A percentile compares a stretch with the other conserved stretches of the same genome.
Conservation (phyloP, 2,888 invertebrate species). For the Allophyes oxyacanthae region DNA sequence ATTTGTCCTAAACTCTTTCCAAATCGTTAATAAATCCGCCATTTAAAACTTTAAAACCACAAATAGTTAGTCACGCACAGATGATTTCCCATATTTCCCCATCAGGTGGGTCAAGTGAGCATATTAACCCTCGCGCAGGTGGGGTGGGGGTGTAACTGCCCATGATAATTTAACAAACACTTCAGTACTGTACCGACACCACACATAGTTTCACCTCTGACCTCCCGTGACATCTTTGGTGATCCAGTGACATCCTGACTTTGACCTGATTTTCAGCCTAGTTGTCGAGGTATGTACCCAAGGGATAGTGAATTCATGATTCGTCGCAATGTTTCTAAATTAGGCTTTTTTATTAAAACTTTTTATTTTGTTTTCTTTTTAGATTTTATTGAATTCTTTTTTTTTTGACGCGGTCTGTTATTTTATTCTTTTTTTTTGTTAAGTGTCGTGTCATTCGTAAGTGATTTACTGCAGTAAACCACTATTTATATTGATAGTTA, state of each 20-base stretch:
- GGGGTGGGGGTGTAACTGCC: slow-evolving; percentile 77
- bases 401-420: too few relatives aligned
- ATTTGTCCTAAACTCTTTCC: not conserved
- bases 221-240: slow-evolving; percentile 68
- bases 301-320: too few relatives aligned
- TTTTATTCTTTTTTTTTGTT: too few relatives aligned
- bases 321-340: too few relatives aligned
- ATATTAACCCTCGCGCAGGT: slow-evolving; percentile 82
- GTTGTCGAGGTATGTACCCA: slow-evolving; percentile 29
- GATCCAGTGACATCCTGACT: slow-evolving; percentile 44
- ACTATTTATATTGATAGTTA: too few relatives aligned
- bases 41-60: slow-evolving; percentile 53
- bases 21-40: slow-evolving; percentile 13
- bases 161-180: slow-evolving; percentile 82
- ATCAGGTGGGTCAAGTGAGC: slow-evolving; percentile 81
- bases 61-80: slow-evolving; percentile 75
- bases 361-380: too few relatives aligned
- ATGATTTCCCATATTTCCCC: slow-evolving; percentile 74
- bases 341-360: not conserved
- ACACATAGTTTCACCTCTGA: slow-evolving; percentile 81
- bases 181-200: slow-evolving; percentile 79
- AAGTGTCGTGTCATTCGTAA: too few relatives aligned
- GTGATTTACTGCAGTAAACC: too few relatives aligned
- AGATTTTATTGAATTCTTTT: too few relatives aligned
- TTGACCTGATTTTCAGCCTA: slow-evolving; percentile 17